Evolutionary conservation across 1,140 invertebrate genomes (phyloP), one percentile per base, ranked within the genome.

Genomic region (Rhizoglyphus robini): DNA sequence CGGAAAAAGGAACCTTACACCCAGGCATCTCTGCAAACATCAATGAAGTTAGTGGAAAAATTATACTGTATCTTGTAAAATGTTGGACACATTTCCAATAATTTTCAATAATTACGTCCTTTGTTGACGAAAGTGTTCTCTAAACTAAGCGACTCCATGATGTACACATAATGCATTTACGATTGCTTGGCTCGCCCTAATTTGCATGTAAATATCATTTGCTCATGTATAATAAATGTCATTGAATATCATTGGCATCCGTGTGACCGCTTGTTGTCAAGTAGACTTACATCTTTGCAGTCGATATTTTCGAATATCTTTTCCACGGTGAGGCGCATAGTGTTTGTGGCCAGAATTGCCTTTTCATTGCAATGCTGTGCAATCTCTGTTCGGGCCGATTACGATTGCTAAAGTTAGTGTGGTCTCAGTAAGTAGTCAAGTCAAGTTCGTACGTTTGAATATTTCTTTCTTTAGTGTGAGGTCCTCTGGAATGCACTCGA

Each of bases 401-500:
- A 47, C 25, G 2, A 60, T 38, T 25, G 48, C 29, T 4, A 0
- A 67, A 8, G n/a, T 41, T 32, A 11, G 38, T 47, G 41, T 65
- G 27, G 41, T 47, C 27, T 3, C 23, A 29, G 0, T 57, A 31
- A 61, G 47, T 29, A 64, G 64, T 69, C 5, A 60, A 32, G 29
- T 4, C 51, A 18, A 67, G 23, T 2, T 3, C 58, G 66, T 73
- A 78, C 76, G 73, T 74, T 76, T 75, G 69, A 79, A 76, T 30
- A 79, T 67, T 67, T 76, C 73, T 69, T 75, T 71, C 70, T 80
- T 80, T 27, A 75, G 63, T 51, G 75, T 68, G 31, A 79, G 62
- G 69, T 79, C 74, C 68, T 80, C 78, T 20, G 73, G 61, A 13
- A 79, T 72, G 65, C 71, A 74, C 72, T 80, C 79, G 72, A 80